These are phyloP conservation scores for Pangasianodon hypophthalmus DNA, from an alignment of 2,113 vertebrate species.

Conservation along the genomic window DNA sequence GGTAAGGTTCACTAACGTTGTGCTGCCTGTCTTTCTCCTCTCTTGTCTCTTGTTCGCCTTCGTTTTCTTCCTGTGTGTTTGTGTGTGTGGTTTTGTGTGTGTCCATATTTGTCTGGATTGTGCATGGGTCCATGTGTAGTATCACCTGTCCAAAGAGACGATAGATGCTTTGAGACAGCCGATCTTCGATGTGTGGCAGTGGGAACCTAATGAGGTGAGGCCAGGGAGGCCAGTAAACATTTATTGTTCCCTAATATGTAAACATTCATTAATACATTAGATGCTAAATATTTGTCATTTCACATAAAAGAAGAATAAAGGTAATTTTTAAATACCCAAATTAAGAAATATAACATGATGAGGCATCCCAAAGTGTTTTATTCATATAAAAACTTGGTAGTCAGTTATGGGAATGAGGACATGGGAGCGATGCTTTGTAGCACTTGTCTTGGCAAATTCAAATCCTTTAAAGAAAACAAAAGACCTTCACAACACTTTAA, in stretches of 20 bases:
- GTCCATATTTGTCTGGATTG: conserved; percentile 42
- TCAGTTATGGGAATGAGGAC: not conserved
- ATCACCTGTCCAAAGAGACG: conserved; percentile 91
- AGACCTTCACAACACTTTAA: not conserved
- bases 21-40: conserved; percentile 41
- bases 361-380: not conserved
- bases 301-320: not conserved
- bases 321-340: not conserved
- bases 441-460: not conserved
- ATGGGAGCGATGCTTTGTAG: not conserved
- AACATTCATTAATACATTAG: not conserved
- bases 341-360: not conserved
- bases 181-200: conserved; percentile 92
- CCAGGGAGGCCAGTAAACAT: conserved; percentile 21
- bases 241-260: not conserved
- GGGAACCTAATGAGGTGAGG: conserved; percentile 93
- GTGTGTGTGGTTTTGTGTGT: conserved; percentile 20
- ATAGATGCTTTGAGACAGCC: conserved; percentile 86
- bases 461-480: not conserved
- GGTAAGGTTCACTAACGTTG: conserved; percentile 60
- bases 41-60: conserved; percentile 20
- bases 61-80: conserved; percentile 21
- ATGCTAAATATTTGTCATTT: not conserved
- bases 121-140: conserved; percentile 71
- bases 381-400: not conserved